Base-by-base conservation (phyloP, 2,113 vertebrate genomes). In the Aphelocoma coerulescens region DNA sequence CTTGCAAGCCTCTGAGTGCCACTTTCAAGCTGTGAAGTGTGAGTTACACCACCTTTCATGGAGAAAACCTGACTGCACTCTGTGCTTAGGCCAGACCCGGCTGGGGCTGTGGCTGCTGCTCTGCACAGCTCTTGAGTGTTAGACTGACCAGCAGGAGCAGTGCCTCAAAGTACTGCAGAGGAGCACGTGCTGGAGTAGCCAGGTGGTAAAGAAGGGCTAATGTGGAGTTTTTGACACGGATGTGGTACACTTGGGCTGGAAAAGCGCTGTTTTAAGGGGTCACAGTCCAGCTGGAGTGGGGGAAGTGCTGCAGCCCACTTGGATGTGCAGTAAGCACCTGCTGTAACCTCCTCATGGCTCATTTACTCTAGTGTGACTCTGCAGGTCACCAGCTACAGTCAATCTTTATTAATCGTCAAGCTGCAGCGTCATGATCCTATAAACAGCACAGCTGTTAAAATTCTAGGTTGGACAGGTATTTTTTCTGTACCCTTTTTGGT, bases 201-300 rank as follows among this genome's bases (percentile, higher is more conserved):
- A 39, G 59, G 39, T 24, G 51, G 10, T 49, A 10, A 51, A 30
- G n/a, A 26, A 27, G 35, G 63, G 37, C n/a, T 13, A 2, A 3
- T 3, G 15, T 7, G 7, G 33, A 1, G 22, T 3, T 23, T 49
- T 35, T 35, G 33, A 6, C 23, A 6, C 0, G 6, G 46, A 7
- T 5, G 4, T 4, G 7, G 65, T 9, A 9, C 19, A 1, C 11
- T 23, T 0, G 3, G 57, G 16, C 30, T 37, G 73, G 30, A 27
- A 27, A 43, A 49, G 3, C 8, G 1, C 6, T 13, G 30, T 11
- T 81, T 67, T 28, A 14, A 2, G 71, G 28, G 37, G 22, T 58
- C 10, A 8, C 33, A 32, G 37, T 14, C 5, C 1, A 1, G 26
- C 35, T 52, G 74, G 39, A 48, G 33, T 20, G 9, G 49, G 62